A percentile compares a stretch with the other conserved stretches of the same genome.
These are phyloP conservation scores for Toxonevra muliebris DNA, from an alignment of 2,888 invertebrate genomes.

Conservation along the genomic window DNA sequence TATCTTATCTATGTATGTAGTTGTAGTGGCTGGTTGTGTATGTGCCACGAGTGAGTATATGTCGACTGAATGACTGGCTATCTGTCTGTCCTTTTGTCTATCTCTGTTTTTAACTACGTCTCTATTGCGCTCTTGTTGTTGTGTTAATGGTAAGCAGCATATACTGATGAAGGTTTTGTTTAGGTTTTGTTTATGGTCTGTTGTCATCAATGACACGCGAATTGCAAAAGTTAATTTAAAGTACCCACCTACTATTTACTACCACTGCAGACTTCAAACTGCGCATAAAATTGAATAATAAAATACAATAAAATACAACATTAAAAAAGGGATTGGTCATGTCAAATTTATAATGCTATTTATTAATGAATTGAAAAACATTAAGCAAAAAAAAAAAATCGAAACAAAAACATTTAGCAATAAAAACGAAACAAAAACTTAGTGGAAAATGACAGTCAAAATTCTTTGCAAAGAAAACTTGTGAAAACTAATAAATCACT, in stretches of 20 bases:
- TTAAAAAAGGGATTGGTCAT: conserved; percentile 33
- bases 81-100: conserved; percentile 3
- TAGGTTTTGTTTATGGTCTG: conserved; percentile 25
- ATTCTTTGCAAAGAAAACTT: neutral
- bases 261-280: neutral
- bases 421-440: neutral
- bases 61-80: neutral
- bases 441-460: neutral
- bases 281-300: conserved; percentile 3
- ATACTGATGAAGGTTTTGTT: neutral
- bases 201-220: conserved; percentile 49
- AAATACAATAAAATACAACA: conserved; percentile 18
- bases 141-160: neutral
- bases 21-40: no score
- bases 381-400: neutral
- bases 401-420: no score
- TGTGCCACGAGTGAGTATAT: no score
- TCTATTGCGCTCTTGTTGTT: no score
- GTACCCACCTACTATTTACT: conserved; percentile 17
- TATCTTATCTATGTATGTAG: conserved; percentile 21
- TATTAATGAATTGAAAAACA: conserved; percentile 22
- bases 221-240: conserved; percentile 48
- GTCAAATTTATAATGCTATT: conserved; percentile 29
- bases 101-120: neutral
- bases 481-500: neutral